Evolutionary conservation across 1,140 invertebrate species (phyloP).

Genomic region (Ceratosolen fusciceps): DNA sequence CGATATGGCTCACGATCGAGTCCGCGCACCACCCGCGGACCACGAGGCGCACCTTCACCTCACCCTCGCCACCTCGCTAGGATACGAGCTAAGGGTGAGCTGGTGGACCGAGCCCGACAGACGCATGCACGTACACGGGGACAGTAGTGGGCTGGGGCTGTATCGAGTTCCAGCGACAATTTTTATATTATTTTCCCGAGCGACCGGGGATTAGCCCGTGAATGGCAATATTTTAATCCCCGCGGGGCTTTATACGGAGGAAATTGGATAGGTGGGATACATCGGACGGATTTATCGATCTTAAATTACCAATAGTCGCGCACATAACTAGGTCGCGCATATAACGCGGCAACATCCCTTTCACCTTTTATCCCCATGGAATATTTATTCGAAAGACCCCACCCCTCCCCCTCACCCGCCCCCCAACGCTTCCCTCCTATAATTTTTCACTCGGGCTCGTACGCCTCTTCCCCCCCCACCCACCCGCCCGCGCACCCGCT

Average conservation of each 20-base stretch:
- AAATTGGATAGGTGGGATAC: constrained; percentile 67
- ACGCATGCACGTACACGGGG: constrained; percentile 34
- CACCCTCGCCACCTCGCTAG: too few species aligned
- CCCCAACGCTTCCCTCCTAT: constrained; percentile 10
- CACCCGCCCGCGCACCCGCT: not conserved
- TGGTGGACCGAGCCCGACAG: too few species aligned
- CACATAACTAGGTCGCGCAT: constrained; percentile 40
- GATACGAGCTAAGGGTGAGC: too few species aligned
- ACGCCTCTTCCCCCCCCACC: not conserved
- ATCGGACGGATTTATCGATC: constrained; percentile 67
- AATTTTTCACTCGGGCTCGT: constrained; percentile 1
- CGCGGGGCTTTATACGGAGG: constrained; percentile 53
- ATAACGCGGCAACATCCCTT: constrained; percentile 4
- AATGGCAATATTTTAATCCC: constrained; percentile 69
- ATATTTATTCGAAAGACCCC: constrained; percentile 33
- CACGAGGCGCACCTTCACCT: too few species aligned
- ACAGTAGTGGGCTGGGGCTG: constrained; percentile 54
- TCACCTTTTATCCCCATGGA: constrained; percentile 29
- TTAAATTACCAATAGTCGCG: constrained; percentile 62
- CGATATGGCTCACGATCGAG: constrained; percentile 62
- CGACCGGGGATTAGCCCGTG: constrained; percentile 65
- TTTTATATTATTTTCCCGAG: constrained; percentile 68
- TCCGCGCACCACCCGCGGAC: not conserved
- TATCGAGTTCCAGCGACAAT: constrained; percentile 62
- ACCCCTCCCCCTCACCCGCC: too few species aligned